phyloP scores from a whole-genome alignment of 2,113 vertebrate species.

The Athene noctua region DNA sequence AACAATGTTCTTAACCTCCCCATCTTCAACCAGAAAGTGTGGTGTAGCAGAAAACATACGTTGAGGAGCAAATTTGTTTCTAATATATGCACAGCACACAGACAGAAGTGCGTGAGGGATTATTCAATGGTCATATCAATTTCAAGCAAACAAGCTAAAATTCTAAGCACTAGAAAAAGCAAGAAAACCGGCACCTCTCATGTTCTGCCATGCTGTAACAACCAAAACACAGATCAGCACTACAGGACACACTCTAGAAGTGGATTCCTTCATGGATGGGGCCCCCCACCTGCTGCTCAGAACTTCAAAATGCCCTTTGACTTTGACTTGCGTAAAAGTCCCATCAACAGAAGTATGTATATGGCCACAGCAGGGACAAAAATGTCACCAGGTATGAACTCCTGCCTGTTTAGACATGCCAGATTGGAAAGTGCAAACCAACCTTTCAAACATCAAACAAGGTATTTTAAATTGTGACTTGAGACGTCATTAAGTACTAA shows the following conservation, averaged over 20 bases:
- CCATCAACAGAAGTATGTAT: neutral
- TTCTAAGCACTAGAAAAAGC: neutral
- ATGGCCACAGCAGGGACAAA: neutral
- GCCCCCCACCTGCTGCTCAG: neutral
- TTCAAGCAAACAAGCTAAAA: neutral
- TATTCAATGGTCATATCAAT: neutral
- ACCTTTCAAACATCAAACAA: neutral
- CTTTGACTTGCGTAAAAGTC: neutral
- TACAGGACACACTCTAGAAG: no score
- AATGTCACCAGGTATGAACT: neutral
- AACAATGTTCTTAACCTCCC: neutral
- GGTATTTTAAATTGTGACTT: neutral
- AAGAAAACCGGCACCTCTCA: neutral
- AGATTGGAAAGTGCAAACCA: neutral
- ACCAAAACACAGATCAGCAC: neutral
- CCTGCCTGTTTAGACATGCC: neutral
- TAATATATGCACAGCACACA: neutral
- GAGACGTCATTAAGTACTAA: neutral
- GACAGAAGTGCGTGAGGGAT: fast-evolving
- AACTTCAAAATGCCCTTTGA: neutral
- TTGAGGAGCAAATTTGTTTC: neutral
- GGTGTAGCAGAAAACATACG: neutral
- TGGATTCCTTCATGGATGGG: neutral
- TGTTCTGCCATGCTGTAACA: neutral
- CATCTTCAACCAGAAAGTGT: neutral